Evolutionary conservation across 2,888 invertebrate genomes (phyloP), one percentile per base, ranked within the genome.

Genomic region (Pristionchus entomophagus): DNA sequence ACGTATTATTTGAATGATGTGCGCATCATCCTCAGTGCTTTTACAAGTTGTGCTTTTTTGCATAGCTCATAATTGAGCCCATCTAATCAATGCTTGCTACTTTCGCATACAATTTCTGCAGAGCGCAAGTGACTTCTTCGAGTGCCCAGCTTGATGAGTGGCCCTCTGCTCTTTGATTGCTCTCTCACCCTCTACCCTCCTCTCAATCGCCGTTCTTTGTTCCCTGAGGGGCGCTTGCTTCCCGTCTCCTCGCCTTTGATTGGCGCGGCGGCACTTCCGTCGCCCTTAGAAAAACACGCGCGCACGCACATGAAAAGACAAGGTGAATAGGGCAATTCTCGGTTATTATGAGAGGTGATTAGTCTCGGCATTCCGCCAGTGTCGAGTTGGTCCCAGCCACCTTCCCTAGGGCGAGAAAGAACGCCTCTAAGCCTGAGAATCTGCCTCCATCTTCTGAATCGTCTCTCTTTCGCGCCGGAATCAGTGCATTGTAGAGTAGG

Each of bases 281-380:
- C 65, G 14, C 41, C n/a, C 65, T 73, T 22, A 73, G 73, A 73
- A 73, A 69, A 73, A 73, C 73, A 41, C 45, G 45, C 45, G 45
- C 73, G n/a, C 45, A 14, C 45, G 45, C 41, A 38, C 73, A 45
- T 73, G 12, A 73, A 73, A 73, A 41, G 73, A 19, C 73, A 26
- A 73, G 73, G 73, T 73, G 73, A 73, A 45, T 41, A 45, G 73
- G 26, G 12, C 73, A 73, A 73, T 73, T 73, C 41, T 41, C 73
- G 73, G 73, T 73, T 73, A 73, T 73, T 73, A 73, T 38, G 65
- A 69, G 38, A 69, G 26, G 77, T 49, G 78, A 51, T 80, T 51
- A 80, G 51, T 80, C 22, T 41, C 41, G n/a, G 45, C 41, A n/a
- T 8, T 10, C 45, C 59, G 5, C 8, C 6, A 22, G n/a, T n/a